Evolutionary conservation across 2,888 invertebrate genomes (phyloP).

Genomic region (Amaurobius ferox): DNA sequence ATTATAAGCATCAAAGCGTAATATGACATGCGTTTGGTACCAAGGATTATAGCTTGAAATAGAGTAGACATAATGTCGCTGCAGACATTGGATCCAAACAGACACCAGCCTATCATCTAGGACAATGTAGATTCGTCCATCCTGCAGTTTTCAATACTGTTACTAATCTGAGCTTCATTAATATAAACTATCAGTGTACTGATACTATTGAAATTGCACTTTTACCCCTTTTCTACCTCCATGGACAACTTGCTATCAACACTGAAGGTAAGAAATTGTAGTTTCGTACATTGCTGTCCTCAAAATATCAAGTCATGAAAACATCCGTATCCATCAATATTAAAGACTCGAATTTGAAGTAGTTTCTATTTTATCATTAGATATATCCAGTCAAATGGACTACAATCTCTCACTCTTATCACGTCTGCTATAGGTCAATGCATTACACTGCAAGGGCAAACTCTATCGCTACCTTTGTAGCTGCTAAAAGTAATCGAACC

Average conservation of each 20-base stretch:
- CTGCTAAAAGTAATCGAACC: constrained; percentile 33
- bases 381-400: background rate
- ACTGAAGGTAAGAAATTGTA: background rate
- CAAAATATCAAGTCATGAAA: constrained; percentile 5
- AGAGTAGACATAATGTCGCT: background rate
- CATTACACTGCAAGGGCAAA: constrained; percentile 33
- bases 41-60: background rate
- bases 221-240: constrained; percentile 51
- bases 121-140: constrained; percentile 46
- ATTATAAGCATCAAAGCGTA: background rate
- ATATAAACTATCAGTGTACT: constrained; percentile 40
- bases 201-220: constrained; percentile 37
- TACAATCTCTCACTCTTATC: constrained; percentile 28
- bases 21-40: background rate
- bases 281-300: constrained; percentile 2
- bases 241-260: constrained; percentile 19
- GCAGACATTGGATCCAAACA: constrained; percentile 27
- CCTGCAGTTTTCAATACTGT: constrained; percentile 50
- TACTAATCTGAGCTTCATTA: constrained; percentile 61
- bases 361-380: constrained; percentile 38
- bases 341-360: background rate
- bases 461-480: constrained; percentile 30
- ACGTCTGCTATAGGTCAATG: constrained; percentile 38
- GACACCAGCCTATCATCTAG: constrained; percentile 25
- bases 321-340: background rate